Base-by-base conservation (phyloP, 2,888 invertebrate species). In the Dascillus cervinus region DNA sequence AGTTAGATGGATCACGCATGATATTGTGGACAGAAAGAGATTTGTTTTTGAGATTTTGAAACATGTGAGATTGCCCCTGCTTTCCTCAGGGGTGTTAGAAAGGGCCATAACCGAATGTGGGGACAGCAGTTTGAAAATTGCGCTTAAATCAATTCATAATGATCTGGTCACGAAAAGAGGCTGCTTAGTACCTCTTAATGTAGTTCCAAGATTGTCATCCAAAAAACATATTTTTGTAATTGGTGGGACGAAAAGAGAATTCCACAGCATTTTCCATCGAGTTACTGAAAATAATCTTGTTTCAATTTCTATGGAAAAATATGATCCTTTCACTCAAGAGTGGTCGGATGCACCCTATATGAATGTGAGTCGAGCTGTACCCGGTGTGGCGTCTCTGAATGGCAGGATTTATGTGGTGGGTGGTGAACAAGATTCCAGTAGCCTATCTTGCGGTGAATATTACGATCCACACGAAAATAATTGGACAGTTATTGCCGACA, bases 361-460 rank as follows among this genome's bases (percentile, higher is more conserved):
- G 79, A 76, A 77, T 29, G 82, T 87, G 47, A 84, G 88, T 2
- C 74, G 92, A 29, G 88, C 91, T 49, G 73, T 91, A 46, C 90
- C 91, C 1, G 92, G 92, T 8, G 86, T 62, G 2, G 85, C 89
- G 1, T 75, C 84, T 4, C 57, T 92, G 20, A 82, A 86, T 52
- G 88, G 90, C 1, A 77, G 83, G 45, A 84, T 94, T 34, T 94
- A 85, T 62, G 91, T 89, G 1, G 83, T 91, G 2, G 94, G 92
- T 10, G 94, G 92, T 3, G 94, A 92, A 62, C 79, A 87, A 45
- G 91, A 89, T 41, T 86, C 87, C 23, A 82, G 88, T 57, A 91
- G 92, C 52, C 70, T 89, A 23, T 85, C 86, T 8, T 86, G 87
- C 55, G 90, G 91, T 22, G 91, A 91, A 59, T 81, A 82, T 43